A percentile compares a stretch with the other conserved stretches of the same genome.
Conservation (phyloP, 2,797 vertebrate species). For the Strix occidentalis region DNA sequence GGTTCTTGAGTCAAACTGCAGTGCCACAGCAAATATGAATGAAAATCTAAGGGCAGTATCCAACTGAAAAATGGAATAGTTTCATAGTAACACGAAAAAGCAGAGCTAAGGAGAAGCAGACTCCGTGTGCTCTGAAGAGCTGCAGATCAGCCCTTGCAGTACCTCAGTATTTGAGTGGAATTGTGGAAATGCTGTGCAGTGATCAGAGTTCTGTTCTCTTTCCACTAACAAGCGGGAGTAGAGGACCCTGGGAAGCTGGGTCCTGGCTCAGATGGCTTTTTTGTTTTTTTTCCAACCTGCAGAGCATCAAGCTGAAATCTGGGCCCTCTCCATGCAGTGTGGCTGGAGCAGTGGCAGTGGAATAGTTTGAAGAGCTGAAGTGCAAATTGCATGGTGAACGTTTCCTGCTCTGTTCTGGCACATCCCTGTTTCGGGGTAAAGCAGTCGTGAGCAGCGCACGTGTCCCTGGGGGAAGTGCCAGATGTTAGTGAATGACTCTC, state of each 20-base stretch:
- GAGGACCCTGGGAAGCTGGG: not conserved
- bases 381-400: fast-evolving
- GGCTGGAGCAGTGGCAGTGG: not conserved
- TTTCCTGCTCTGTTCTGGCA: not conserved
- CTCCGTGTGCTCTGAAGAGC: not conserved
- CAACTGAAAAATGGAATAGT: not conserved
- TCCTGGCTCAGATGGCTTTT: not conserved
- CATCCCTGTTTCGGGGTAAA: too few species aligned
- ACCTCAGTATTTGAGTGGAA: not conserved
- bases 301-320: not conserved
- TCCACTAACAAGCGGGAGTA: not conserved
- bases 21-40: not conserved
- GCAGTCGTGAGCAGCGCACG: too few species aligned
- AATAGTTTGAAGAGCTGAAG: not conserved
- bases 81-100: not conserved
- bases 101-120: not conserved
- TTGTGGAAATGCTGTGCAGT: not conserved
- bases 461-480: too few species aligned
- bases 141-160: not conserved
- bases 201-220: not conserved
- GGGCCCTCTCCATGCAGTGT: not conserved
- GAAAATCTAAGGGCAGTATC: not conserved
- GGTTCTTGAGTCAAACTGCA: not conserved
- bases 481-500: not conserved
- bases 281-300: too few species aligned